Evolutionary conservation across 1,140 invertebrate species (phyloP).

Genomic region (Meloidogyne chitwoodi): DNA sequence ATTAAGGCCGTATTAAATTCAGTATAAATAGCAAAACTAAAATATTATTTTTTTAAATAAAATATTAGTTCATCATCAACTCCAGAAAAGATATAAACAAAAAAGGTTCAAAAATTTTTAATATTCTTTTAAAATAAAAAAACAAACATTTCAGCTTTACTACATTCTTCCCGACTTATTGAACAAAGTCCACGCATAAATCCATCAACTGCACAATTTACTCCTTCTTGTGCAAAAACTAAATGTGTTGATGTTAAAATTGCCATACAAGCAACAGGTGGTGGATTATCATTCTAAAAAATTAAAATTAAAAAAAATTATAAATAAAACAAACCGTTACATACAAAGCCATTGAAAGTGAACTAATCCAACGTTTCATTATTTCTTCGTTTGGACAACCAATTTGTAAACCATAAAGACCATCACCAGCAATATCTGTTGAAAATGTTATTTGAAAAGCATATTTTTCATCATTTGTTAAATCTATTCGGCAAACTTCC

Average conservation of each 20-base stretch:
- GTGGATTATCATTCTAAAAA: conserved; percentile 12
- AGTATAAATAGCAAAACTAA: conserved; percentile 11
- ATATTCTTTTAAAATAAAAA: too few relatives aligned
- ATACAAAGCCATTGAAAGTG: conserved; percentile 27
- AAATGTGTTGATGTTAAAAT: conserved; percentile 29
- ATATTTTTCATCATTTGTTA: conserved; percentile 37
- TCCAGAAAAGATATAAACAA: too few relatives aligned
- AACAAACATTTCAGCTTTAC: conserved; percentile 20
- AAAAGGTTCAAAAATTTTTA: too few relatives aligned
- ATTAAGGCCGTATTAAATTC: conserved; percentile 12
- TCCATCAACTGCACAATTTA: conserved; percentile 38
- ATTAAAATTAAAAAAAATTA: background rate
- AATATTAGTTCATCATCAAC: too few relatives aligned
- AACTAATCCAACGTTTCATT: conserved; percentile 40
- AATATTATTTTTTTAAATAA: too few relatives aligned
- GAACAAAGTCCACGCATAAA: conserved; percentile 32
- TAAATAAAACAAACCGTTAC: conserved; percentile 1
- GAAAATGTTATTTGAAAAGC: conserved; percentile 30
- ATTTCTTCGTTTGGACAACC: conserved; percentile 25
- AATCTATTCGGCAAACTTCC: conserved; percentile 27
- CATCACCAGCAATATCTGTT: background rate
- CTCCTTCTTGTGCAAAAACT: conserved; percentile 39
- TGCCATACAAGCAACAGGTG: conserved; percentile 29
- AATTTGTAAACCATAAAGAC: conserved; percentile 25
- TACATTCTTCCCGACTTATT: conserved; percentile 19